Base-by-base conservation (phyloP, 2,888 invertebrate species). In the Phaonia tiefii region DNA sequence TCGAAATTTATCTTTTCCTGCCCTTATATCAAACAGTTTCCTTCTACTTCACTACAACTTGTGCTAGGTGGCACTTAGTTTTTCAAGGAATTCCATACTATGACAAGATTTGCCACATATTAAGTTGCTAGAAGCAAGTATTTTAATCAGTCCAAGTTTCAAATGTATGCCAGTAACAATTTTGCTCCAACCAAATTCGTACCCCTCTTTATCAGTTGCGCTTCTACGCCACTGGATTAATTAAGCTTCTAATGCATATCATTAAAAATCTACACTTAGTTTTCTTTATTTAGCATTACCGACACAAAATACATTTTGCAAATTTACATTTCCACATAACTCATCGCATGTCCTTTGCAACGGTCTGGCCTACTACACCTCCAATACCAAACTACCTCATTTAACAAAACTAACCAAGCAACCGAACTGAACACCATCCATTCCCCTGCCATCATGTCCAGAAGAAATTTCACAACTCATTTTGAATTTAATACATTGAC, bases 191-290 rank as follows among this genome's bases (percentile, higher is more conserved):
- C n/a, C n/a, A n/a, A n/a, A n/a, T n/a, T n/a, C n/a, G n/a, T n/a
- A n/a, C n/a, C n/a, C n/a, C n/a, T n/a, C n/a, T n/a, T n/a, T n/a
- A n/a, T n/a, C n/a, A n/a, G n/a, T n/a, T n/a, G n/a, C 31, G 5
- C 25, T 37, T 17, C 8, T 13, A 65, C 81, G 81, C 8, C 26
- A n/a, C 75, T 81, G 78, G 39, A 72, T 81, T 81, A 81, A 81
- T 81, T 81, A 81, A 81, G 81, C 78, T 81, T 81, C 78, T 81
- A 81, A 81, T 81, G 81, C 81, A 81, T 81, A 78, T 81, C 81
- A 81, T 81, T 81, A 81, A 81, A 78, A 81, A 78, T 81, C 78
- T 81, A 81, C 81, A 81, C 81, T 81, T 81, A 78, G 78, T 81
- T 81, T 81, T 81, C 81, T 81, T 81, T 81, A 81, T 81, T 78